These are phyloP conservation scores for Drosophila anomelani DNA, from an alignment of 2,888 invertebrate species.

Conservation along the genomic window DNA sequence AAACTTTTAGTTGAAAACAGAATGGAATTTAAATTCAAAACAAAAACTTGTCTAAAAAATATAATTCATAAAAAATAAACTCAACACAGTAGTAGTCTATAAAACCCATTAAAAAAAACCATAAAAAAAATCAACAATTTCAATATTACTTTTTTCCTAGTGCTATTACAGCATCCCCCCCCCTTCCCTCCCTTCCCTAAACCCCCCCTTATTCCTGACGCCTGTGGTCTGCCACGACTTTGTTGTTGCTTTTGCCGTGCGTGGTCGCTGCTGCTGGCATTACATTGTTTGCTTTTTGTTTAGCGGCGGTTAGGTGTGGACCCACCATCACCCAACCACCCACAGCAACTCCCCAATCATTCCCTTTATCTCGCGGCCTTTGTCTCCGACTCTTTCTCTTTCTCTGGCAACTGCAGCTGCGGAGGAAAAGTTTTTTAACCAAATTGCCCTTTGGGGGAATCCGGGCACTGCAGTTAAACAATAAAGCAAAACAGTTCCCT, in stretches of 20 bases:
- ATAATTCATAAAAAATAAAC: background rate
- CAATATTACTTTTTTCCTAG: background rate
- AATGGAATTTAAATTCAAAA: background rate
- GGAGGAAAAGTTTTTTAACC: slow-evolving; percentile 60
- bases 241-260: slow-evolving; percentile 48
- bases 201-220: slow-evolving; percentile 18
- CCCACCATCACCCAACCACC: background rate
- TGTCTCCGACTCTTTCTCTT: slow-evolving; percentile 26
- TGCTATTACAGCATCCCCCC: background rate
- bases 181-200: too few species aligned
- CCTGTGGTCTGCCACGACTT: slow-evolving; percentile 46
- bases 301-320: slow-evolving; percentile 55
- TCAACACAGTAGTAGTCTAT: background rate
- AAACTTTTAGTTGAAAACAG: background rate
- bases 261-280: slow-evolving; percentile 68
- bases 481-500: slow-evolving; percentile 11
- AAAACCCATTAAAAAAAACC: background rate
- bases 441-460: slow-evolving; percentile 37
- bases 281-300: slow-evolving; percentile 79
- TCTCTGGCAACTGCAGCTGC: slow-evolving; percentile 44
- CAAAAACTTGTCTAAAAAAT: background rate
- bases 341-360: background rate
- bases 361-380: slow-evolving; percentile 12
- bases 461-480: slow-evolving; percentile 42
- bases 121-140: background rate